A percentile compares a stretch with the other conserved stretches of the same genome.
These are phyloP conservation scores for Gastrophryne carolinensis DNA, from an alignment of 2,797 vertebrate genomes.

Conservation along the genomic window DNA sequence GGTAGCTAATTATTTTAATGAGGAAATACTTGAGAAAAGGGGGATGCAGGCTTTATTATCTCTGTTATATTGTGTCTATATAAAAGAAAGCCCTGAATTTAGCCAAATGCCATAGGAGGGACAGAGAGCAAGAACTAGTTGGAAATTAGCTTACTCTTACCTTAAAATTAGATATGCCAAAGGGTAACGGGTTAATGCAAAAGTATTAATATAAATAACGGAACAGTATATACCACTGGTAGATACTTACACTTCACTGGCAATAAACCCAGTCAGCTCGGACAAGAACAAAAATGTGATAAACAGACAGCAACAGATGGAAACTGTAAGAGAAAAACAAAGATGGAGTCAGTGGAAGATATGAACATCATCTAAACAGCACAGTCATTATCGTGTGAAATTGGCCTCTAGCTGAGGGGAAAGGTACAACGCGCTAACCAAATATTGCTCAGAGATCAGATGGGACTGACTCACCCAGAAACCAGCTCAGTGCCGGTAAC, in stretches of 20 bases:
- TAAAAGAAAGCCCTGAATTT: too few relatives aligned
- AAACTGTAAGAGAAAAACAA: conserved; percentile 79
- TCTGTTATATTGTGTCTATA: too few relatives aligned
- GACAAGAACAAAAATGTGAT: conserved; percentile 98
- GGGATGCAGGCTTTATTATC: too few relatives aligned
- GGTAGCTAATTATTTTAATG: too few relatives aligned
- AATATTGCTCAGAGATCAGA: conserved; percentile 24
- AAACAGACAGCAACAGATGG: conserved; percentile 96
- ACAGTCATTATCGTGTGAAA: conserved; percentile 8
- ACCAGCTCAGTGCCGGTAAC: background rate
- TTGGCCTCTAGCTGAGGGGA: background rate
- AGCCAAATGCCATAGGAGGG: too few relatives aligned
- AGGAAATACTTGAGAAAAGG: too few relatives aligned
- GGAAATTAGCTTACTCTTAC: too few relatives aligned
- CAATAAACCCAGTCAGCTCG: conserved; percentile 96
- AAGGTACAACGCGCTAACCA: conserved; percentile 1
- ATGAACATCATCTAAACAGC: conserved; percentile 4
- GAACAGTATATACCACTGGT: too few relatives aligned
- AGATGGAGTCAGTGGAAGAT: conserved; percentile 11
- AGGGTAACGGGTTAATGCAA: too few relatives aligned
- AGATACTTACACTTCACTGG: conserved; percentile 94
- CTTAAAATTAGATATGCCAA: too few relatives aligned
- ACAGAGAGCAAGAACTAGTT: too few relatives aligned
- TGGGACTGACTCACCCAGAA: background rate
- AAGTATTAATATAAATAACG: too few relatives aligned